These are phyloP conservation scores for Merops nubicus DNA, from an alignment of 2,113 vertebrate genomes.

Conservation along the genomic window DNA sequence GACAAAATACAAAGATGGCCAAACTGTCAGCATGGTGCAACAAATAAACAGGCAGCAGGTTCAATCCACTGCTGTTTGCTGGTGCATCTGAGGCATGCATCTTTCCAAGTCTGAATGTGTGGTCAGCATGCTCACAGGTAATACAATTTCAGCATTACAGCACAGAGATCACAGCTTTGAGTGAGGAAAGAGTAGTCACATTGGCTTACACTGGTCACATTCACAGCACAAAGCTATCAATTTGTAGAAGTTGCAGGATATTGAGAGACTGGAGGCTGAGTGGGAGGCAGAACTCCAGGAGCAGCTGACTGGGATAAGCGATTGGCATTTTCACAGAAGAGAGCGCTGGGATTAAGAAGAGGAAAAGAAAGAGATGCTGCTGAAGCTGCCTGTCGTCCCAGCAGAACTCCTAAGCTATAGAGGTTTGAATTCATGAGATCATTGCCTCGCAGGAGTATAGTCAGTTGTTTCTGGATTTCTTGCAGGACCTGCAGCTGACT, in stretches of 20 bases:
- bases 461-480: slow-evolving; percentile 58
- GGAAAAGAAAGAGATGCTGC: not conserved
- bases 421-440: slow-evolving; percentile 52
- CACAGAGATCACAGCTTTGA: not conserved
- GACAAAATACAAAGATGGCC: not conserved
- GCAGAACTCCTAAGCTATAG: slow-evolving; percentile 5
- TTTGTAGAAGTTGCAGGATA: not conserved
- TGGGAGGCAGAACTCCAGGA: not conserved
- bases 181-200: not conserved
- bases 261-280: not conserved
- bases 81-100: not conserved
- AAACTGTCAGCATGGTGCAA: not conserved
- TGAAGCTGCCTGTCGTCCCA: not conserved
- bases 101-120: not conserved
- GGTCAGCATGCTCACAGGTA: not conserved
- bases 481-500: slow-evolving; percentile 60
- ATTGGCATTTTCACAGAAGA: not conserved
- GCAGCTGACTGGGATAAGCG: not conserved
- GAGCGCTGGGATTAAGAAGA: slow-evolving; percentile 17
- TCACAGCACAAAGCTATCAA: not conserved
- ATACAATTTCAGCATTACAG: not conserved
- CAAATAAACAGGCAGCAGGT: not conserved
- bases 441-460: slow-evolving; percentile 16
- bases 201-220: not conserved
- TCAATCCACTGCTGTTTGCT: not conserved